Conservation (phyloP, 2,113 vertebrate species). For the Crotalus viridis region DNA sequence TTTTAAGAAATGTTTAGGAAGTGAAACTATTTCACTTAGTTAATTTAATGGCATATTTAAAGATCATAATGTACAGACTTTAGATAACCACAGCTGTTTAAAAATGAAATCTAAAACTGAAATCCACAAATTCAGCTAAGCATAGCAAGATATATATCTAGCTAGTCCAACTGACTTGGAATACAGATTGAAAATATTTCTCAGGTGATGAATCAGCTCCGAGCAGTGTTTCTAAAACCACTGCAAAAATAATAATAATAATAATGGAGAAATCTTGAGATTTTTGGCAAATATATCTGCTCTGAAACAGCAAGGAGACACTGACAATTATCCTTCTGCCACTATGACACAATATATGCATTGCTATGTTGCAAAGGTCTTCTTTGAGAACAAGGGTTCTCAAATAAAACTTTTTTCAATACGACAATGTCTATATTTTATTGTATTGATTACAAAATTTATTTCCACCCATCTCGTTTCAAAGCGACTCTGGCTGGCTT, state of each 20-base stretch:
- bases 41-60: not conserved
- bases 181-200: not conserved
- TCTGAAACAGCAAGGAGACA: not conserved
- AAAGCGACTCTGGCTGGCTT: not conserved
- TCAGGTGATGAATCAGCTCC: not conserved
- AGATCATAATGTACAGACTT: not conserved
- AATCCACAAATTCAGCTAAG: not conserved
- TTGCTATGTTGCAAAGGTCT: too few relatives aligned
- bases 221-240: not conserved
- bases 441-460: too few relatives aligned
- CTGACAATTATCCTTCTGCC: not conserved
- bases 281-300: not conserved
- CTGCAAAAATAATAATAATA: too few relatives aligned
- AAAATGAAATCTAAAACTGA: not conserved
- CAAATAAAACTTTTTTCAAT: not conserved
- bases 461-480: too few relatives aligned
- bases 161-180: not conserved
- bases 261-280: not conserved
- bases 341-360: too few relatives aligned
- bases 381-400: not conserved
- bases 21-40: not conserved
- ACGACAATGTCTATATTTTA: too few relatives aligned
- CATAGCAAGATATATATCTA: not conserved
- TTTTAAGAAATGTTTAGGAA: not conserved
- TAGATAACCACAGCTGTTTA: not conserved